phyloP scores from a whole-genome alignment of 2,888 invertebrate genomes.

The Coleophora deauratella region DNA sequence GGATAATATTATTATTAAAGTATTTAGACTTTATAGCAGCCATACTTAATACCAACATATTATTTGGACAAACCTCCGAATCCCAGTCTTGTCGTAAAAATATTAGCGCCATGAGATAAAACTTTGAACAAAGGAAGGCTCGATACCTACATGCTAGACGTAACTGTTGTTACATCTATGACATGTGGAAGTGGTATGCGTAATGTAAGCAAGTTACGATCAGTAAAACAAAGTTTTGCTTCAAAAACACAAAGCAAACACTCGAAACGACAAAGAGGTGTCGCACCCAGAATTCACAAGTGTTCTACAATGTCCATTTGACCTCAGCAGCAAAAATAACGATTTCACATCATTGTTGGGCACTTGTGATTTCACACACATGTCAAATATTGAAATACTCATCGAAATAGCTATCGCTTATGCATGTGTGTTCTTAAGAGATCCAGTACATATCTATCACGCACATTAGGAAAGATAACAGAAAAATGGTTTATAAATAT shows the following conservation, averaged over 20 bases:
- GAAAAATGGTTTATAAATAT: neutral
- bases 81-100: no score
- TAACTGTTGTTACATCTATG: no score
- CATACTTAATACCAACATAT: no score
- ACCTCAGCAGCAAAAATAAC: conserved; percentile 20
- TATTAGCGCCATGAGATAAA: no score
- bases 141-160: no score
- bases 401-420: conserved; percentile 5
- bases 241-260: conserved; percentile 10
- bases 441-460: no score
- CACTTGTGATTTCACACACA: neutral
- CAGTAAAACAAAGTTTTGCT: neutral
- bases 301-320: conserved; percentile 16
- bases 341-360: conserved; percentile 19
- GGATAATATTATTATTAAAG: no score
- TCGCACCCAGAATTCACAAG: conserved; percentile 15
- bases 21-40: no score
- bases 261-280: conserved; percentile 10
- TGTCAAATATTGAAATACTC: conserved; percentile 13
- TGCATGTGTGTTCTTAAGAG: no score
- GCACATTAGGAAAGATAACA: neutral
- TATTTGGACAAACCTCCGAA: no score
- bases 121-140: no score
- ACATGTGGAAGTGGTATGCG: neutral
- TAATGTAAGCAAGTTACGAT: neutral